Evolutionary conservation across 2,113 vertebrate genomes (phyloP).

Genomic region (Elanoides forficatus): DNA sequence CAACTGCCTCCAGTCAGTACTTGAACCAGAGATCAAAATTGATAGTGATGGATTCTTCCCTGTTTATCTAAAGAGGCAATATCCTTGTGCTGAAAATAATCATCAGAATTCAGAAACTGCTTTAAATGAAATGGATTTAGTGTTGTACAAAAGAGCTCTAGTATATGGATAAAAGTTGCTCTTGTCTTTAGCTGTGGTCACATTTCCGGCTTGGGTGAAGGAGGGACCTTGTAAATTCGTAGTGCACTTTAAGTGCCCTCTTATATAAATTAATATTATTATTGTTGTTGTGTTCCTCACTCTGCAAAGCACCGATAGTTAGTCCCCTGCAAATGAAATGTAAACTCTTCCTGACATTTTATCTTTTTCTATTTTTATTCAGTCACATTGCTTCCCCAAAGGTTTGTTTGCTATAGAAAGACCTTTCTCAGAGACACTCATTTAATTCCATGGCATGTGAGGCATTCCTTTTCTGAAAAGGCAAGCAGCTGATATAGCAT

Average conservation of each 20-base stretch:
- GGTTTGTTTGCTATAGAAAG: neutral
- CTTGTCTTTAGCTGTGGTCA: neutral
- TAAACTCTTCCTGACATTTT: conserved; percentile 22
- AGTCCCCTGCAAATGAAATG: neutral
- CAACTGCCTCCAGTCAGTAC: neutral
- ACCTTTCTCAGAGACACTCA: conserved; percentile 2
- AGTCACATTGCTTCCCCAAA: neutral
- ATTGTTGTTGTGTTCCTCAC: neutral
- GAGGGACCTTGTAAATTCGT: neutral
- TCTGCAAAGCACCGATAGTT: neutral
- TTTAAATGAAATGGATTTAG: neutral
- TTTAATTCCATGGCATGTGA: conserved; percentile 16
- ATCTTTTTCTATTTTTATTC: neutral
- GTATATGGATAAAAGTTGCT: neutral
- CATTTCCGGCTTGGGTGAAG: neutral
- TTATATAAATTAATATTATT: neutral
- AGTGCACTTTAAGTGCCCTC: neutral
- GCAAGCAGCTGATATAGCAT: conserved; percentile 25
- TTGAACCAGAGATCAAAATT: neutral
- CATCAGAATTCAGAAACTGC: neutral
- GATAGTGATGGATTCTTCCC: neutral
- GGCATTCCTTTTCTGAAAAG: conserved; percentile 12
- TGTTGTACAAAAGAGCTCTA: neutral
- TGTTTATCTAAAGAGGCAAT: neutral
- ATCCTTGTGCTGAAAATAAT: neutral